Conservation (phyloP, 1,140 invertebrate species). For the Theocolax elegans region DNA sequence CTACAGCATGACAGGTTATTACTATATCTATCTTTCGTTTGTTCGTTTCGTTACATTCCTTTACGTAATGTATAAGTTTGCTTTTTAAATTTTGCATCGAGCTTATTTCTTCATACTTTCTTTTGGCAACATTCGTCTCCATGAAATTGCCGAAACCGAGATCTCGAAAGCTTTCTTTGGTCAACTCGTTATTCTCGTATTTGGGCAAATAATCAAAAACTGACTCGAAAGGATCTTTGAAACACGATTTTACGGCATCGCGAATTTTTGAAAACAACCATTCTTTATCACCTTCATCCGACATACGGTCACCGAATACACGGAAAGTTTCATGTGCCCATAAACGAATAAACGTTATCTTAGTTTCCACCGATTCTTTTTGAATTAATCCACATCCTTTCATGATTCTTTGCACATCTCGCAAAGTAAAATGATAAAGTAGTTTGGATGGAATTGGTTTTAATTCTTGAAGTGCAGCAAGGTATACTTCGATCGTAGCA, state of each 20-base stretch:
- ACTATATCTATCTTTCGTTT: constrained; percentile 74
- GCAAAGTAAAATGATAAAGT: constrained; percentile 76
- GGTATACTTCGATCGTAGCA: constrained; percentile 74
- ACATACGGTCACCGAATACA: constrained; percentile 77
- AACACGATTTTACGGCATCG: constrained; percentile 64
- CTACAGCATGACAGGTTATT: constrained; percentile 73
- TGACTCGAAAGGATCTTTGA: constrained; percentile 71
- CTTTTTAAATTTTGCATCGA: constrained; percentile 70
- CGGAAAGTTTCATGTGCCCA: constrained; percentile 79
- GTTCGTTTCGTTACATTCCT: constrained; percentile 74
- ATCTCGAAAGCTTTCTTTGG: constrained; percentile 70
- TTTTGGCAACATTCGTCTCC: constrained; percentile 61
- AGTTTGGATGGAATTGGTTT: constrained; percentile 73
- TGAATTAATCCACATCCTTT: constrained; percentile 74
- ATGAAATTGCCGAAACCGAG: constrained; percentile 77
- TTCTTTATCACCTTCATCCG: constrained; percentile 69
- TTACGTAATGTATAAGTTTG: constrained; percentile 68
- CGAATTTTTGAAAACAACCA: constrained; percentile 71
- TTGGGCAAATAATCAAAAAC: constrained; percentile 64
- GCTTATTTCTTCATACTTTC: constrained; percentile 74
- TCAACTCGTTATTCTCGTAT: constrained; percentile 62
- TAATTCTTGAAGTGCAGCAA: constrained; percentile 66
- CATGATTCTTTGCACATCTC: constrained; percentile 73
- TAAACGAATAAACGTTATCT: constrained; percentile 67
- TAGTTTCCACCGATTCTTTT: constrained; percentile 73